phyloP scores from a whole-genome alignment of 2,797 vertebrate species.

The Anolis apletophallus region DNA sequence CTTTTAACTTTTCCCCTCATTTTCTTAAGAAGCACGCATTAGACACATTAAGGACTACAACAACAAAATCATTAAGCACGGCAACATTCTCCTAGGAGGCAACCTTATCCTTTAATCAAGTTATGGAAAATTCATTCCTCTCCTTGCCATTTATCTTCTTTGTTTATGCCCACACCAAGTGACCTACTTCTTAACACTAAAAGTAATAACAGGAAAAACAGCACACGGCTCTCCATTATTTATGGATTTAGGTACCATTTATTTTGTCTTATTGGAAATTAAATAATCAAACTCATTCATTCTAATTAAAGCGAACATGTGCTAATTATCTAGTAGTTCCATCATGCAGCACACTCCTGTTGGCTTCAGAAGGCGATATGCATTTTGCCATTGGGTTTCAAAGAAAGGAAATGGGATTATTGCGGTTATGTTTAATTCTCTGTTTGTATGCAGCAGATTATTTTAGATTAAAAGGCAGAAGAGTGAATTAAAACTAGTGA shows the following conservation, averaged over 20 bases:
- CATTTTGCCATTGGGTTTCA: slow-evolving; percentile 45
- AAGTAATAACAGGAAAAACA: slow-evolving; percentile 70
- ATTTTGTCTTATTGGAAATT: slow-evolving; percentile 74
- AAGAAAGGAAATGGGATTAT: slow-evolving; percentile 11
- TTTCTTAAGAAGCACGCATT: slow-evolving; percentile 80
- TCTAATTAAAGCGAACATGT: slow-evolving; percentile 67
- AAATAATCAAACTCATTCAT: slow-evolving; percentile 67
- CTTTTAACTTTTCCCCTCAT: slow-evolving; percentile 79
- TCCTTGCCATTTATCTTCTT: slow-evolving; percentile 77
- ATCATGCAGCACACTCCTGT: slow-evolving; percentile 38
- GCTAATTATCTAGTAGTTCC: slow-evolving; percentile 70
- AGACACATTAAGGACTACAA: slow-evolving; percentile 79
- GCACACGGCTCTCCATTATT: slow-evolving; percentile 69
- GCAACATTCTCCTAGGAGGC: slow-evolving; percentile 76
- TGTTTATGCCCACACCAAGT: slow-evolving; percentile 71
- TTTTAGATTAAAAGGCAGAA: slow-evolving; percentile 58
- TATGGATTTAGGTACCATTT: slow-evolving; percentile 67
- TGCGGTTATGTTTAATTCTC: slow-evolving; percentile 25
- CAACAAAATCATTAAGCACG: slow-evolving; percentile 80
- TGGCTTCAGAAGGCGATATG: slow-evolving; percentile 43
- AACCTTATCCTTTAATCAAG: slow-evolving; percentile 76
- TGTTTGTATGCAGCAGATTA: slow-evolving; percentile 57
- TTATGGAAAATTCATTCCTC: slow-evolving; percentile 79
- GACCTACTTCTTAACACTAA: slow-evolving; percentile 76
- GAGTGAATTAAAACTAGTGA: slow-evolving; percentile 40